Base-by-base conservation (phyloP, 92 coral and sea anemone genomes). In the Epizoanthus ramosus region DNA sequence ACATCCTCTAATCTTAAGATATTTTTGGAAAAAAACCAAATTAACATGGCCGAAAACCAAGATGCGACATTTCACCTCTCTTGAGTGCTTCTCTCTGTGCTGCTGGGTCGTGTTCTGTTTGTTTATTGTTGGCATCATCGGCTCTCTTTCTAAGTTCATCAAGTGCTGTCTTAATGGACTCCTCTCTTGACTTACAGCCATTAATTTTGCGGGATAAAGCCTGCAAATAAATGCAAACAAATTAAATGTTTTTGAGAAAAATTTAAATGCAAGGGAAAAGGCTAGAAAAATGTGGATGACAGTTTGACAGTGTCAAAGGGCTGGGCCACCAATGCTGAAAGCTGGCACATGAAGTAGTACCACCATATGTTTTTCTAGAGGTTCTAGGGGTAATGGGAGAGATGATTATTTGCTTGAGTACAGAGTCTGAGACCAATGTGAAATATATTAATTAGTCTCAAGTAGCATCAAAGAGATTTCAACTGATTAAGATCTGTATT, bases 121-220 rank as follows among this genome's bases (percentile, higher is more conserved):
- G 90, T 21, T 58, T 87, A 41, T 17, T 68, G 24, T 85, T 57
- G 1, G 52, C 79, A 61, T 73, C 92, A 18, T 85, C 86, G 53
- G 65, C 80, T 63, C 83, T 85, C 12, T 63, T 70, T 71, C 75
- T 73, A 56, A 83, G 80, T 17, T 88, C 28, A 79, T 94, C 98
- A 24, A 96, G 90, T 9, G 79, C 84, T 39, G 75, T 68, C 88
- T 96, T 96, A 18, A 92, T 71, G 59, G 89, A 86, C 53, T 96
- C 98, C 68, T 96, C 99, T 73, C 81, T 90, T 21, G 98, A 80
- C 63, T 90, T 94, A n/a, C 88, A 82, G 23, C 85, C 86, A 70
- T 87, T 91, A 22, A 91, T 90, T 67, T 76, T 88, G 56, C 89
- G 93, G 31, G 90, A 91, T 21, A 93, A 94, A 35, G 84, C 88